Evolutionary conservation across 2,888 invertebrate genomes (phyloP), one percentile per base, ranked within the genome.

Genomic region (Salticus scenicus): DNA sequence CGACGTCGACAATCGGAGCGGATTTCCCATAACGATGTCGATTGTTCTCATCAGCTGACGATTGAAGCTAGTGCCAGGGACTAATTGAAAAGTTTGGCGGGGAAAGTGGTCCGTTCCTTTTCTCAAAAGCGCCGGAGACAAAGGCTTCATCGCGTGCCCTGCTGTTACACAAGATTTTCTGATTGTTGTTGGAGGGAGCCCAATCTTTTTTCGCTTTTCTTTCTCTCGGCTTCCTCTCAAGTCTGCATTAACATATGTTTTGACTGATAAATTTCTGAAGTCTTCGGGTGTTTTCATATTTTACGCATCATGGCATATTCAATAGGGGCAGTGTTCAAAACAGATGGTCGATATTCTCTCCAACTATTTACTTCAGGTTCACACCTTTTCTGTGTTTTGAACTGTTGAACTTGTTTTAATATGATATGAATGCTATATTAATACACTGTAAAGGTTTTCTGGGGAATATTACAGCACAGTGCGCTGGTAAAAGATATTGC

Each of bases 11-110:
- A 57, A 57, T 57, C 57, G 57, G 57, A 57, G 57, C 57, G 57
- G 57, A 57, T 57, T 57, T 57, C 57, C 57, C 57, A 57, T 57
- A 57, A 57, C 57, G 57, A 57, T 57, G 57, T 57, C 57, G 57
- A 57, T 57, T 57, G 57, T 57, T 57, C 57, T 57, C 57, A 4
- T 57, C 57, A 57, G 57, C 57, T 57, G 57, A 57, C 57, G 57
- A 57, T 24, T 24, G 57, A 57, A 57, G 57, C 57, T 17, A 17
- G 8, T 8, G 14, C 24, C 10, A 17, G 57, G 24, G 57, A 57
- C 57, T 57, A 57, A 57, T 57, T 57, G 57, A 57, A 57, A 57
- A 57, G 57, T 57, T 57, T 57, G 57, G 57, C 57, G 57, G 24
- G 24, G 57, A 24, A 24, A 47, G 42, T 14, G 42, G 57, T 1